These are phyloP conservation scores for Dermatemys mawii DNA, from an alignment of 2,113 vertebrate genomes.

Conservation along the genomic window DNA sequence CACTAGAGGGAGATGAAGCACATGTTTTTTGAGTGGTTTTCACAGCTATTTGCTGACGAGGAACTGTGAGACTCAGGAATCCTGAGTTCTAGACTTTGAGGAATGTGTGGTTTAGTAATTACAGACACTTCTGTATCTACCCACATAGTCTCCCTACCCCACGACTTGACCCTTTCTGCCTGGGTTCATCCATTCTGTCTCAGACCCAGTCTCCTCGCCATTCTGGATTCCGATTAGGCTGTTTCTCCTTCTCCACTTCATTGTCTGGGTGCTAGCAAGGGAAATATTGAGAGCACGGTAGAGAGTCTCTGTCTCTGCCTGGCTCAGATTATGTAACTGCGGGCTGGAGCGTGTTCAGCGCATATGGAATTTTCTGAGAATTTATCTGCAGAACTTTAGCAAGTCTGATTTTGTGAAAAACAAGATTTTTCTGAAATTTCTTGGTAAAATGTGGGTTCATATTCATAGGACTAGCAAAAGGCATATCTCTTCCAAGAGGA, in stretches of 20 bases:
- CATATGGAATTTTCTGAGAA: neutral
- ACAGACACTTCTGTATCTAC: neutral
- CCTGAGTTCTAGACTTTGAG: neutral
- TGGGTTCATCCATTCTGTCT: neutral
- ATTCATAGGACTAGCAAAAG: neutral
- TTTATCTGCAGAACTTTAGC: neutral
- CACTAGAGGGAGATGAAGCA: neutral
- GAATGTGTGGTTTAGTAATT: neutral
- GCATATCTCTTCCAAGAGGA: neutral
- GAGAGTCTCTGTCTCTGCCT: neutral
- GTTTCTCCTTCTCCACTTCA: neutral
- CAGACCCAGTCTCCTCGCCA: neutral
- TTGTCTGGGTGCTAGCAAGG: neutral
- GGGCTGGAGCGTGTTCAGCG: neutral
- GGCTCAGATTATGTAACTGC: neutral
- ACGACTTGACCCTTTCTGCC: neutral
- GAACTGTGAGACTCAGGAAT: neutral
- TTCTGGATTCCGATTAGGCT: neutral
- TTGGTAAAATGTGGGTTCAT: neutral
- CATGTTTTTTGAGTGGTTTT: neutral
- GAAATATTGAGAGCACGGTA: neutral
- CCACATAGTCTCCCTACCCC: neutral
- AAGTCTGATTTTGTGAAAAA: neutral
- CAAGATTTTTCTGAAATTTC: neutral
- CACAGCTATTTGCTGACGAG: neutral